These are phyloP conservation scores for Porites divaricata DNA, from an alignment of 92 coral and sea anemone genomes.

Conservation along the genomic window DNA sequence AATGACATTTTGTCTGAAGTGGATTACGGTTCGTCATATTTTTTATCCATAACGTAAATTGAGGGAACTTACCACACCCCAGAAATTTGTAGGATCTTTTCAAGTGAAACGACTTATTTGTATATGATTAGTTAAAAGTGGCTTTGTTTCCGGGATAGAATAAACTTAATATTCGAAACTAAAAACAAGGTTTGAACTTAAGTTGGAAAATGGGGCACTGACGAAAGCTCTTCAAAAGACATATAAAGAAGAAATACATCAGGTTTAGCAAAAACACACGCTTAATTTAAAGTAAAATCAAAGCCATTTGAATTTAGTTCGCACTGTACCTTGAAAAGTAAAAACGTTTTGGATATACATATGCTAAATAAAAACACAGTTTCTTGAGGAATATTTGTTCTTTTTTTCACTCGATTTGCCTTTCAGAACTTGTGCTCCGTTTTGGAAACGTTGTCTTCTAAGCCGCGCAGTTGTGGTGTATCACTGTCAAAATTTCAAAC, in stretches of 20 bases:
- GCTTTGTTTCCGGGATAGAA: constrained; percentile 7
- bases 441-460: background rate
- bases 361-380: too few species aligned
- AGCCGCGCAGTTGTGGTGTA: background rate
- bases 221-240: background rate
- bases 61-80: constrained; percentile 13
- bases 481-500: background rate
- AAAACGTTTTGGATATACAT: background rate
- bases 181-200: background rate
- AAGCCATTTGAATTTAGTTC: background rate
- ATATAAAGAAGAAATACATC: background rate
- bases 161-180: background rate
- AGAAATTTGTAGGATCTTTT: background rate
- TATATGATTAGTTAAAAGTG: background rate
- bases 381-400: too few species aligned
- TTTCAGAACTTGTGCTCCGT: background rate
- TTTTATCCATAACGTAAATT: too few species aligned
- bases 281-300: background rate
- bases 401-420: background rate
- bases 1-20: background rate
- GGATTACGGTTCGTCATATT: background rate
- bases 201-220: background rate
- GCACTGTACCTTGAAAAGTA: background rate
- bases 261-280: background rate
- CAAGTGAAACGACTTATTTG: constrained; percentile 2